Evolutionary conservation across 2,888 invertebrate genomes (phyloP), one percentile per base, ranked within the genome.

Genomic region (Adelphocoris suturalis): DNA sequence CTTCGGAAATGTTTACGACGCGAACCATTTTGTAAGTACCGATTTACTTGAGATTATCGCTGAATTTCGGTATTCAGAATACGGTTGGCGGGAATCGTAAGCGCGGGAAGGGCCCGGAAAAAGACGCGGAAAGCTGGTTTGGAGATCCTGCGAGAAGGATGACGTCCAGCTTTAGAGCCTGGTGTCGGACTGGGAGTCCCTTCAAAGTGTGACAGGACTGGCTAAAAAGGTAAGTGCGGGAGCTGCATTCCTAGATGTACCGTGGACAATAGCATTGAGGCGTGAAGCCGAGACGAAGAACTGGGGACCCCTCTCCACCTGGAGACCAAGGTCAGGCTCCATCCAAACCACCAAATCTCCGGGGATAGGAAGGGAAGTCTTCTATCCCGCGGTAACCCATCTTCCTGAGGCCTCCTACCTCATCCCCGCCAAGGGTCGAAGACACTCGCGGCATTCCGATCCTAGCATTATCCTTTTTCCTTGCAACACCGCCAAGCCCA

Each of bases 1-100:
- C 92, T 37, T 92, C 92, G 48, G 92, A 92, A 37, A 92, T 91
- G 86, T 92, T 92, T 9, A 92, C 91, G 75, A 92, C 92, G 37
- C 92, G 92, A 90, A 92, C 92, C 92, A 91, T 92, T 88, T 28
- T 85, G 23, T 14, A 23, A 68, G 52, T 11, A 5, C 16, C 16
- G 52, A 11, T 52, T n/a, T n/a, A 16, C 11, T 37, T 52, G 52
- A 7, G 52, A 11, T 52, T 13, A 52, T 14, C 52, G 11, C 52
- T 13, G 52, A 52, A 52, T 52, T 52, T 52, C 14, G 52, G 12
- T 52, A 16, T 52, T 52, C 52, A 52, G 16, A n/a, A 16, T 52
- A 52, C 7, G 3, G 5, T 52, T 52, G 52, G 68, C 68, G 4
- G 23, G 68, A 68, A 23, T 68, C 23, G 68, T 23, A 1, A 11